These are phyloP conservation scores for Cebidichthys violaceus DNA, from an alignment of 2,113 vertebrate species.

Conservation along the genomic window DNA sequence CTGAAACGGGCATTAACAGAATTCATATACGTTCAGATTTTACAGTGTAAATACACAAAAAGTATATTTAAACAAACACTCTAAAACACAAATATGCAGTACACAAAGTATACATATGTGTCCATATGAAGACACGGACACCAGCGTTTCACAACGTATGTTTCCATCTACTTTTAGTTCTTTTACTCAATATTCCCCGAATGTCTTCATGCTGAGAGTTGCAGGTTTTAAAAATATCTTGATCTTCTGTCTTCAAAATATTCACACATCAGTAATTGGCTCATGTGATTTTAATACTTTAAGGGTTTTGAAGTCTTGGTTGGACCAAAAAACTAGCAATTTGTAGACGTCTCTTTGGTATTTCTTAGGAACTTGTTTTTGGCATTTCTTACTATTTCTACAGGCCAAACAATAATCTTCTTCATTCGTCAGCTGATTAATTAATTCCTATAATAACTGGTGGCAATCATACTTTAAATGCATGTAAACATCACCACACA, in stretches of 20 bases:
- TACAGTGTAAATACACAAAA: neutral
- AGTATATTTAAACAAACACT: neutral
- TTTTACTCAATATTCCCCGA: neutral
- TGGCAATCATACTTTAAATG: neutral
- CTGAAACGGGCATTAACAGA: slow-evolving; percentile 2
- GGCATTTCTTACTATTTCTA: neutral
- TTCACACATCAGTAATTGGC: neutral
- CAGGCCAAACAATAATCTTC: neutral
- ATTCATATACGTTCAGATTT: neutral
- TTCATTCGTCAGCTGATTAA: neutral
- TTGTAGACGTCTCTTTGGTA: neutral
- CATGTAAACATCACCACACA: neutral
- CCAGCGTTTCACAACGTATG: neutral
- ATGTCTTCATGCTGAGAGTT: neutral
- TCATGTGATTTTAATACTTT: too few relatives aligned
- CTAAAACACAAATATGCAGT: neutral
- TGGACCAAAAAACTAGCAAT: too few relatives aligned
- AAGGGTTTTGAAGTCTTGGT: neutral
- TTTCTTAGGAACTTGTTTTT: neutral
- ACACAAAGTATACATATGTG: neutral
- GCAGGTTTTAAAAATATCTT: too few relatives aligned
- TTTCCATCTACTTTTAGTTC: neutral
- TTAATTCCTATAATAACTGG: neutral
- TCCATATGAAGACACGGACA: neutral
- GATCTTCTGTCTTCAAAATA: neutral